A percentile compares a stretch with the other conserved stretches of the same genome.
These are phyloP conservation scores for Astreopora myriophthalma DNA, from an alignment of 64 coral and sea anemone genomes.

Conservation along the genomic window DNA sequence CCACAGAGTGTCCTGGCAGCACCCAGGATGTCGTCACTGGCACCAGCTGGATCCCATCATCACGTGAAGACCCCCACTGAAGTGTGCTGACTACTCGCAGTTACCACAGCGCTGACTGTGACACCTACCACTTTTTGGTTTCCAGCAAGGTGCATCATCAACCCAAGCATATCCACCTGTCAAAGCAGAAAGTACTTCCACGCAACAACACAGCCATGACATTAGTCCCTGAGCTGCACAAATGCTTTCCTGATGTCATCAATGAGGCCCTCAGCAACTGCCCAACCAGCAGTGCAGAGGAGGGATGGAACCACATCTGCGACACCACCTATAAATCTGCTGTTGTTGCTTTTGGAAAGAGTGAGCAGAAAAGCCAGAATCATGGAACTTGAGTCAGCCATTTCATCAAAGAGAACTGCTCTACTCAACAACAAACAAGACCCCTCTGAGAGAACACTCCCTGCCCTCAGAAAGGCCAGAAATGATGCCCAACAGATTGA, in stretches of 20 bases:
- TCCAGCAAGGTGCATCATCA: not conserved
- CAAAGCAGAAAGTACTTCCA: not conserved
- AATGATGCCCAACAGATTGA: too few relatives aligned
- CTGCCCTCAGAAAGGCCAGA: not conserved
- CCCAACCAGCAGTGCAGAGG: not conserved
- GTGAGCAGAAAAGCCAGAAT: not conserved
- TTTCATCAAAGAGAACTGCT: not conserved
- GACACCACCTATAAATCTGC: conserved; percentile 23
- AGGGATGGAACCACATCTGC: conserved; percentile 9
- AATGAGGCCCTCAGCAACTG: not conserved
- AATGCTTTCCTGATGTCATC: not conserved
- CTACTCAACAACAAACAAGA: not conserved
- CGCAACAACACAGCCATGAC: not conserved
- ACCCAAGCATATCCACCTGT: not conserved
- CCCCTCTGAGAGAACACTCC: not conserved
- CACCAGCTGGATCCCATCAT: conserved; percentile 36
- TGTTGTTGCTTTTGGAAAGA: not conserved
- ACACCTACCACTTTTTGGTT: conserved; percentile 18
- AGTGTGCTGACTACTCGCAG: conserved; percentile 25
- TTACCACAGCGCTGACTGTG: conserved; percentile 42
- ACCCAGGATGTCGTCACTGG: conserved; percentile 3
- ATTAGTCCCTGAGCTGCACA: not conserved
- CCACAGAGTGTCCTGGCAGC: not conserved
- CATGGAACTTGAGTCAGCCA: not conserved
- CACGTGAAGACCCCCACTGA: not conserved